Conservation (phyloP, 2,888 invertebrate species). For the Aleiodes leptofemur region DNA sequence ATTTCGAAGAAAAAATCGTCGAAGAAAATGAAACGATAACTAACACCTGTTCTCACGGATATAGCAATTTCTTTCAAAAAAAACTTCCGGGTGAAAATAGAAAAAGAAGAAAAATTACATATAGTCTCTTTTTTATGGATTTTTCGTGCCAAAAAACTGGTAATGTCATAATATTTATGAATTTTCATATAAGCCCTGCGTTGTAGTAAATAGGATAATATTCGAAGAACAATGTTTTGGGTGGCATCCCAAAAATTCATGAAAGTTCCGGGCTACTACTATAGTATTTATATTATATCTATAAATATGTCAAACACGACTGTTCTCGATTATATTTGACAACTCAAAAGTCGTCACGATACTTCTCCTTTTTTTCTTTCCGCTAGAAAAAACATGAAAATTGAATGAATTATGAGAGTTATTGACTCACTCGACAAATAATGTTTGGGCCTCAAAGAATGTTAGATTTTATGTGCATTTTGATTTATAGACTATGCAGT, state of each 20-base stretch:
- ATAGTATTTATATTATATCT: slow-evolving; percentile 43
- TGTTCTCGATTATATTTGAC: slow-evolving; percentile 1
- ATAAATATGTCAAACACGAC: slow-evolving; percentile 43
- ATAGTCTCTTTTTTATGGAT: slow-evolving; percentile 48
- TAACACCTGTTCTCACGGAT: slow-evolving; percentile 36
- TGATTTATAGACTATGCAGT: background rate
- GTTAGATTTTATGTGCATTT: background rate
- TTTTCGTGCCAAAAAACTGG: slow-evolving; percentile 48
- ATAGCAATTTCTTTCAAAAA: slow-evolving; percentile 36
- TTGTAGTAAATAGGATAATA: slow-evolving; percentile 34
- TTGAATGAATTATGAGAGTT: slow-evolving; percentile 8
- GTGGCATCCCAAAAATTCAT: slow-evolving; percentile 38
- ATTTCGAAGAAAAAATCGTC: background rate
- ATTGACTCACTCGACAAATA: background rate
- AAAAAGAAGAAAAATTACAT: slow-evolving; percentile 47
- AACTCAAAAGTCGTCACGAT: background rate
- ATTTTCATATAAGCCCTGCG: slow-evolving; percentile 24
- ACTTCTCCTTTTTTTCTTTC: background rate
- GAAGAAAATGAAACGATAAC: slow-evolving; percentile 12
- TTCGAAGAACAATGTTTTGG: slow-evolving; percentile 36
- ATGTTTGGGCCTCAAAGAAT: background rate
- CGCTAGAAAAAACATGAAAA: slow-evolving; percentile 11
- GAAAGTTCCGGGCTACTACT: slow-evolving; percentile 1
- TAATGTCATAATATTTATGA: slow-evolving; percentile 30
- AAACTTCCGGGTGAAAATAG: slow-evolving; percentile 36